phyloP scores from a whole-genome alignment of 2,888 invertebrate species.

The Keiferia lycopersicella region DNA sequence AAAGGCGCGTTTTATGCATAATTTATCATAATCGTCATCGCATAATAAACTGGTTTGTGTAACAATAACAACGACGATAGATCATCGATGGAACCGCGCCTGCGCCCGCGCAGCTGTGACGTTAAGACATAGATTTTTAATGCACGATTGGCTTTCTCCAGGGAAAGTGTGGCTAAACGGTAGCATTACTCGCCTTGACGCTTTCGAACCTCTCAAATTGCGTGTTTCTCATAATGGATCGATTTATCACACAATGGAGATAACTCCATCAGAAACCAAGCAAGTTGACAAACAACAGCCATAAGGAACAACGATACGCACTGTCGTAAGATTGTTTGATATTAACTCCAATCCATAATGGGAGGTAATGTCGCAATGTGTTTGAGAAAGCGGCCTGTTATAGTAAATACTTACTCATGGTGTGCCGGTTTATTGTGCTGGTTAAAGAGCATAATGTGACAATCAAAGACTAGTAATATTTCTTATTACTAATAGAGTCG shows the following conservation, averaged over 20 bases:
- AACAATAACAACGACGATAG: constrained; percentile 12
- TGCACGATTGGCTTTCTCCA: constrained; percentile 75
- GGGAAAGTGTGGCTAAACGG: constrained; percentile 75
- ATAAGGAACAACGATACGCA: constrained; percentile 4
- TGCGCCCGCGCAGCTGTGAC: constrained; percentile 5
- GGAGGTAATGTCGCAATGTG: constrained; percentile 40
- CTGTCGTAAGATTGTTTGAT: constrained; percentile 29
- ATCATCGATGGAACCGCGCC: neutral
- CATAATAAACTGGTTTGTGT: neutral
- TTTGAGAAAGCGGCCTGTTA: constrained; percentile 46
- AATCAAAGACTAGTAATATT: constrained; percentile 37
- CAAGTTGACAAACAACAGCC: neutral
- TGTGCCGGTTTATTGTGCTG: constrained; percentile 40
- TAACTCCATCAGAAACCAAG: neutral
- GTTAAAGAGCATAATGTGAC: constrained; percentile 43
- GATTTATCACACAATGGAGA: constrained; percentile 32
- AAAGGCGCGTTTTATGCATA: neutral
- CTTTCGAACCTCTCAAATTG: constrained; percentile 65
- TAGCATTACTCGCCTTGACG: constrained; percentile 63
- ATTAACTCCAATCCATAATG: constrained; percentile 26
- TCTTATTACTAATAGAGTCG: neutral
- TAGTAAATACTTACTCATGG: constrained; percentile 36
- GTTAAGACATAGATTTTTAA: constrained; percentile 68
- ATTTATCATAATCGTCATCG: neutral
- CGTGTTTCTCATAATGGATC: constrained; percentile 43